Evolutionary conservation across 1,140 invertebrate species (phyloP).

Genomic region (Drosophila bocqueti): DNA sequence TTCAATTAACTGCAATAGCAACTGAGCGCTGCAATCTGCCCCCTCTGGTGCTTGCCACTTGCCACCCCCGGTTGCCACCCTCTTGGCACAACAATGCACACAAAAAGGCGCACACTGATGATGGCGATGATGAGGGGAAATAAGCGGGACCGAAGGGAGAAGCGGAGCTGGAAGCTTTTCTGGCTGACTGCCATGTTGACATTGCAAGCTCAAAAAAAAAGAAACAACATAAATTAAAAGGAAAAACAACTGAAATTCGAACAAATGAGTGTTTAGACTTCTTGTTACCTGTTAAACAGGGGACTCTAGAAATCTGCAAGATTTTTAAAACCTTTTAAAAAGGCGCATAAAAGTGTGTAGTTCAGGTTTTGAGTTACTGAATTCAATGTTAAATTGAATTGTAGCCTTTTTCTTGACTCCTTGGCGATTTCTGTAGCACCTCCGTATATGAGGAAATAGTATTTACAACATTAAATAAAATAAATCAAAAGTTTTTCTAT

Average conservation of each 20-base stretch:
- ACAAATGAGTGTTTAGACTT: background rate
- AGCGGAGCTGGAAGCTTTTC: conserved; percentile 25
- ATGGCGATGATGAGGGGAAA: conserved; percentile 20
- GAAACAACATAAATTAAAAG: conserved; percentile 9
- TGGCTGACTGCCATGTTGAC: conserved; percentile 70
- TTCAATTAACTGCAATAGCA: conserved; percentile 84
- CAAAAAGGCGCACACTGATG: conserved; percentile 72
- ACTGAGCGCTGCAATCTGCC: conserved; percentile 32
- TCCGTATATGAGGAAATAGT: too few relatives aligned
- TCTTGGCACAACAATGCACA: conserved; percentile 70
- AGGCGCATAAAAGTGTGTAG: background rate
- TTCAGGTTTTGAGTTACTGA: background rate
- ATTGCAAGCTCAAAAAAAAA: conserved; percentile 41
- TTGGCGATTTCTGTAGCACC: too few relatives aligned
- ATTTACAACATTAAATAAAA: background rate
- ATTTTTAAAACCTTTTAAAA: background rate
- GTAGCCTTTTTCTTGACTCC: too few relatives aligned
- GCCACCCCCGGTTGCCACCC: conserved; percentile 9
- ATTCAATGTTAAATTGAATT: background rate
- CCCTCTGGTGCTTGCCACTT: conserved; percentile 8
- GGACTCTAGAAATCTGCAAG: too few relatives aligned
- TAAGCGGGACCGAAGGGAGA: conserved; percentile 1
- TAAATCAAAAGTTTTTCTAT: too few relatives aligned
- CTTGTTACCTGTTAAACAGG: conserved; percentile 4
- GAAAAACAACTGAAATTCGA: conserved; percentile 20